These are phyloP conservation scores for Ctenopoma multispine DNA, from an alignment of 2,797 vertebrate species.

Conservation along the genomic window DNA sequence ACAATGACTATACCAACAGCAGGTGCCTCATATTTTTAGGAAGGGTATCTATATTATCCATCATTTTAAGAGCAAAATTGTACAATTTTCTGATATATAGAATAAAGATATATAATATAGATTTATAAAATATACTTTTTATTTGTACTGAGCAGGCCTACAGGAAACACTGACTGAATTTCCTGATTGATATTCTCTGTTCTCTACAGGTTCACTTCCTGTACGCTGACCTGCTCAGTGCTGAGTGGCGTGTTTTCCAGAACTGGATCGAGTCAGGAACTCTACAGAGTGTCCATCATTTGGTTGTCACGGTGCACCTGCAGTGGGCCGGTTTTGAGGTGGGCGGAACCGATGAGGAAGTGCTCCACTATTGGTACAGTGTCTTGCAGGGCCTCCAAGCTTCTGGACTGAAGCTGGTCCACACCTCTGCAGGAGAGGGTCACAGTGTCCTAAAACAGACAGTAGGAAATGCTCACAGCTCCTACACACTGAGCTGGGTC, in stretches of 20 bases:
- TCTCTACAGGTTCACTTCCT: constrained; percentile 81
- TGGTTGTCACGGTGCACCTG: constrained; percentile 82
- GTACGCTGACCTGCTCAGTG: constrained; percentile 83
- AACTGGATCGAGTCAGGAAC: constrained; percentile 82
- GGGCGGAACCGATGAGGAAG: constrained; percentile 76
- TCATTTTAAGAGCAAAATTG: neutral
- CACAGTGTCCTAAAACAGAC: constrained; percentile 74
- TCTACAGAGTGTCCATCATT: constrained; percentile 76
- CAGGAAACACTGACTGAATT: neutral
- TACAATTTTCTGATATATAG: neutral
- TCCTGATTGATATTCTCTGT: constrained; percentile 17
- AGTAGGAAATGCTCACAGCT: constrained; percentile 70
- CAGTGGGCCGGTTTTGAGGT: constrained; percentile 87
- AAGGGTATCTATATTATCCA: neutral
- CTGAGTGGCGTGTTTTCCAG: constrained; percentile 85
- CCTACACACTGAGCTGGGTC: constrained; percentile 85
- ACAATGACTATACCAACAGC: neutral
- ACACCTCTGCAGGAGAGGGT: constrained; percentile 75
- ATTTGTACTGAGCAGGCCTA: neutral
- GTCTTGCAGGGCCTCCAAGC: constrained; percentile 74
- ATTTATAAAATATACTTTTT: neutral
- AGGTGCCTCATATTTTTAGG: neutral
- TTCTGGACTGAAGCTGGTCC: constrained; percentile 77
- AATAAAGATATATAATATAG: too few species aligned
- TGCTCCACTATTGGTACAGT: constrained; percentile 86